These are phyloP conservation scores for Diabrotica undecimpunctata DNA, from an alignment of 1,140 invertebrate species.

Conservation along the genomic window DNA sequence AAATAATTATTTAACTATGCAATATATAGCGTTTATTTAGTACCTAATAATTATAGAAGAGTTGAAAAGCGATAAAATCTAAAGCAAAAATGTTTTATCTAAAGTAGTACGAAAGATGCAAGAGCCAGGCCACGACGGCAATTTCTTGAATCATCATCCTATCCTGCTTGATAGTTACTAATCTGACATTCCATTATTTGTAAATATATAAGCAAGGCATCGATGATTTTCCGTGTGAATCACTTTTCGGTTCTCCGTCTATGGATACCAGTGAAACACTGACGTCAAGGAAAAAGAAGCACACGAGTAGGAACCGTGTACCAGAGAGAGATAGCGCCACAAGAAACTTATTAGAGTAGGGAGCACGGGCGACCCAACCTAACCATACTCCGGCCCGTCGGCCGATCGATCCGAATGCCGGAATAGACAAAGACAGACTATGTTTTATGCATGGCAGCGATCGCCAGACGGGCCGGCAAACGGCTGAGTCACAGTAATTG, in stretches of 20 bases:
- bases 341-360: conserved; percentile 46
- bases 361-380: conserved; percentile 46
- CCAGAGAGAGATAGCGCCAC: conserved; percentile 30
- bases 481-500: conserved; percentile 51
- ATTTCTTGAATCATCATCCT: conserved; percentile 17
- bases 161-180: conserved; percentile 13
- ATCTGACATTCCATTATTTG: conserved; percentile 16
- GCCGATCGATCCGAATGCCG: conserved; percentile 46
- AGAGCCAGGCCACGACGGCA: too few relatives aligned
- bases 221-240: conserved; percentile 17
- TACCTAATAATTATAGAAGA: too few relatives aligned
- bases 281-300: conserved; percentile 44
- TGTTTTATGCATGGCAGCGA: conserved; percentile 47
- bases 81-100: too few relatives aligned
- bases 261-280: conserved; percentile 39
- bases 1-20: too few relatives aligned
- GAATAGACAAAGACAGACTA: conserved; percentile 47
- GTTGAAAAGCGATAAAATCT: too few relatives aligned
- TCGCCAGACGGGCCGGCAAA: conserved; percentile 44
- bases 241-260: conserved; percentile 14
- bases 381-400: conserved; percentile 45
- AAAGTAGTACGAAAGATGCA: too few relatives aligned
- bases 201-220: conserved; percentile 6
- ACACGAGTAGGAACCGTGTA: conserved; percentile 12
- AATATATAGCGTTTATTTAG: too few relatives aligned